Base-by-base conservation (phyloP, 2,113 vertebrate genomes). In the Pristiophorus japonicus region DNA sequence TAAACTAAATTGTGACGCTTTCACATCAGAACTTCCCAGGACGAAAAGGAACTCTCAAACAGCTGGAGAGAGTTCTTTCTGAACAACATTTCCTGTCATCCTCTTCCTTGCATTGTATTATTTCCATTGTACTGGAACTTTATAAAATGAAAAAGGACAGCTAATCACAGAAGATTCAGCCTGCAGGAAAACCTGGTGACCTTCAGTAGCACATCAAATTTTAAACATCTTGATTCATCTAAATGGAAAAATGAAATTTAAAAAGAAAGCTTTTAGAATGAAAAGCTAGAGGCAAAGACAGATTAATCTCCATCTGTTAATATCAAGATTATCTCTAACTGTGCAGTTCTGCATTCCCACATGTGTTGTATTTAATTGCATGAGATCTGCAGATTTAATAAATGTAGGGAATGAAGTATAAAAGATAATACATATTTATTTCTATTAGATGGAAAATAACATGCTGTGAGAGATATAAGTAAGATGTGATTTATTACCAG, bases 181-280 rank as follows among this genome's bases (percentile, higher is more conserved):
- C 93, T 94, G 93, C 93, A 94, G 93, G 93, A 94, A 94, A 42
- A 51, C 93, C 66, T 47, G 45, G 66, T 94, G 93, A 94, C 66
- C 93, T 94, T 94, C 66, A 73, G 42, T 45, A 67, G 10, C 66
- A 70, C 45, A 94, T 94, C 38, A 94, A 94, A 94, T 94, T 94
- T 94, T 94, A 94, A 94, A 94, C 93, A 94, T 94, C 66, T 94
- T 94, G 93, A 94, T 94, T 94, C 93, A 94, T 94, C 93, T 94
- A 94, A 94, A 94, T 67, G 93, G 93, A 47, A 70, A 94, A 94
- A 94, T 73, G 93, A 70, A 94, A 47, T 94, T 94, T 94, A 16
- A 51, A 47, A 94, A 94, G 42, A 27, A 70, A 70, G 63, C 22
- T 34, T 94, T 94, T 94, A 94, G n/a, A 67, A 45, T 51, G 45